These are phyloP conservation scores for Saiga tatarica DNA, from an alignment of 2,113 vertebrate species.

Conservation along the genomic window DNA sequence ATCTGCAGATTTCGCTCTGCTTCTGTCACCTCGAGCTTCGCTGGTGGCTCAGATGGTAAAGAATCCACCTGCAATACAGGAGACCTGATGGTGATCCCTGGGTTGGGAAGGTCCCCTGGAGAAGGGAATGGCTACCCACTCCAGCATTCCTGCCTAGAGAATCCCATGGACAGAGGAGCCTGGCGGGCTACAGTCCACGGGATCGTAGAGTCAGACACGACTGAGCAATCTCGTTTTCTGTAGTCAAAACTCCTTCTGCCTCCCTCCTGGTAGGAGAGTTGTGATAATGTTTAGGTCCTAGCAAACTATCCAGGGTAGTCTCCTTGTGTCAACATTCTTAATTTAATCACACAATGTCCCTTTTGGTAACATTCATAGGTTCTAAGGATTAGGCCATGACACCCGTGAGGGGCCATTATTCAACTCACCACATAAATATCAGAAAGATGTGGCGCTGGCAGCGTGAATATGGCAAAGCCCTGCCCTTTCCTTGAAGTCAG, in stretches of 20 bases:
- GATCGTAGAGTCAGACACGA: neutral
- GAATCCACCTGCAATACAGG: neutral
- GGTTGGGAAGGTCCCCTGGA: neutral
- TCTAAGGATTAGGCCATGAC: neutral
- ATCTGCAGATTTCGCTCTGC: neutral
- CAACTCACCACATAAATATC: neutral
- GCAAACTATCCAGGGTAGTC: neutral
- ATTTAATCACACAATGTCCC: neutral
- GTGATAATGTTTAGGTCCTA: neutral
- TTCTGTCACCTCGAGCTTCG: neutral
- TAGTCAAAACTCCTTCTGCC: neutral
- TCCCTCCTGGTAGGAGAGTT: neutral
- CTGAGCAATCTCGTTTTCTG: neutral
- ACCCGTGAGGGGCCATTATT: neutral
- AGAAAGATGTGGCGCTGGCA: neutral
- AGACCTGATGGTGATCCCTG: neutral
- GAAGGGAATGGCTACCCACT: neutral
- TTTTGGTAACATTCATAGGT: neutral
- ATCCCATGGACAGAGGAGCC: neutral
- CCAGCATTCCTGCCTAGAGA: neutral
- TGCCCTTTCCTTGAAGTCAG: constrained; percentile 8
- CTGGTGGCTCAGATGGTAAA: neutral
- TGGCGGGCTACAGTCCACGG: neutral
- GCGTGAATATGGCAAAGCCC: neutral
- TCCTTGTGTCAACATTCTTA: neutral